Evolutionary conservation across 2,888 invertebrate species (phyloP).

Genomic region (Beris chalybata): DNA sequence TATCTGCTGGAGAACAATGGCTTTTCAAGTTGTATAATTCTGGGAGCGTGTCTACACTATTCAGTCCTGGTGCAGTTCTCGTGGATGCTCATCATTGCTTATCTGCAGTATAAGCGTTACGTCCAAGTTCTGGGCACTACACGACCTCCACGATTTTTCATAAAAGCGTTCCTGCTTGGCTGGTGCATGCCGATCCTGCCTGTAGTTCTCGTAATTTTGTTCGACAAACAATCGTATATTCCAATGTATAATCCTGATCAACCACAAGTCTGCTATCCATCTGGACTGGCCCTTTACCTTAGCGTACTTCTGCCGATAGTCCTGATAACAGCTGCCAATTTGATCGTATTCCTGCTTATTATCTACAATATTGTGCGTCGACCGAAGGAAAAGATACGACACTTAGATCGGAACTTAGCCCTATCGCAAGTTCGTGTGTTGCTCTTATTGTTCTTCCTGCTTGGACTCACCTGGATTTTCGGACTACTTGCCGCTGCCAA

Average conservation of each 20-base stretch:
- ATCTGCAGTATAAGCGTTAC: constrained; percentile 69
- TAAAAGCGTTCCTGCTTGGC: constrained; percentile 64
- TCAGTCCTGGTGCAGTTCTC: constrained; percentile 68
- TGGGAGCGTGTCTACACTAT: constrained; percentile 68
- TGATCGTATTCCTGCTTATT: constrained; percentile 61
- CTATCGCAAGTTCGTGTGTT: constrained; percentile 61
- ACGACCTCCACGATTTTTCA: constrained; percentile 63
- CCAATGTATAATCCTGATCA: constrained; percentile 45
- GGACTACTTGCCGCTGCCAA: constrained; percentile 61
- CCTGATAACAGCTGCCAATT: constrained; percentile 59
- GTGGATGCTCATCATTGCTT: constrained; percentile 73
- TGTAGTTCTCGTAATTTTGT: constrained; percentile 57
- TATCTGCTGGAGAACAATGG: constrained; percentile 48
- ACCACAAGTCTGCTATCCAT: constrained; percentile 60
- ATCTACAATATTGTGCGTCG: constrained; percentile 59
- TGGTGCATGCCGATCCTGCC: constrained; percentile 67
- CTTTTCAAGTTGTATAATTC: constrained; percentile 58
- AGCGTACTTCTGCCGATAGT: constrained; percentile 61
- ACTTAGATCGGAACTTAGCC: constrained; percentile 43
- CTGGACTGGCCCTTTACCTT: constrained; percentile 57
- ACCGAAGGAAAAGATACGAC: constrained; percentile 59
- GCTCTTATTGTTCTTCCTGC: constrained; percentile 62
- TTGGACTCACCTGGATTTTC: constrained; percentile 66
- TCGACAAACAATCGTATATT: constrained; percentile 59
- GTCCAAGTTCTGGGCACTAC: constrained; percentile 66